Evolutionary conservation across 2,797 vertebrate species (phyloP), one percentile per base, ranked within the genome.

Genomic region (Mormyrops boulengeri): DNA sequence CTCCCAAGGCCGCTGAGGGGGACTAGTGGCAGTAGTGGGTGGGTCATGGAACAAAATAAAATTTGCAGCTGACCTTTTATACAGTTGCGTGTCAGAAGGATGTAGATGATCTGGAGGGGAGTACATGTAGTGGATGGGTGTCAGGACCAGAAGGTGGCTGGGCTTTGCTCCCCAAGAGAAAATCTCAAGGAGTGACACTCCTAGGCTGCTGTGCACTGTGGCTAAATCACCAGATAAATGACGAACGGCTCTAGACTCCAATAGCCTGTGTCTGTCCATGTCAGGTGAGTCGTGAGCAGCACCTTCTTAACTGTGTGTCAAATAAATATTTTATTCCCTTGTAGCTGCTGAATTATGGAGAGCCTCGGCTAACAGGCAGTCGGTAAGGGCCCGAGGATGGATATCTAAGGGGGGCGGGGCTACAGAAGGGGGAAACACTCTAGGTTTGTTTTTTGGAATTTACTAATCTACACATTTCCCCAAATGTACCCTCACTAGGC

Each of bases 281-380:
- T 91, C 89, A 92, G 90, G 92, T 93, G 88, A 93, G 92, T 92
- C 91, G 89, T 91, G 89, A 89, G 92, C 90, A 93, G 92, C 91
- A 92, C 92, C 92, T 92, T 93, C 93, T 91, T 92, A 92, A 92
- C 92, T 91, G 89, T 91, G 52, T 30, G 88, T 82, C 85, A n/a
- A 92, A 94, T 94, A n/a, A 92, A 94, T 94, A 92, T 93, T 94
- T 94, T 87, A 94, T 93, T 91, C 22, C 34, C 57, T 89, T 47
- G 92, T 91, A 91, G 92, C 91, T 92, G 7, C 89, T 93, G 87
- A 92, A 94, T 94, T 92, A 93, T 94, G 90, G 90, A 94, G 91
- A 86, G 62, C 30, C 26, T 1, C 22, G 19, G 88, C 85, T 90
- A 91, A 91, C 92, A 80, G 90, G 86, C 89, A 90, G 38, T 92